These are phyloP conservation scores for Elysia crispata DNA, from an alignment of 2,888 invertebrate genomes.

Conservation along the genomic window DNA sequence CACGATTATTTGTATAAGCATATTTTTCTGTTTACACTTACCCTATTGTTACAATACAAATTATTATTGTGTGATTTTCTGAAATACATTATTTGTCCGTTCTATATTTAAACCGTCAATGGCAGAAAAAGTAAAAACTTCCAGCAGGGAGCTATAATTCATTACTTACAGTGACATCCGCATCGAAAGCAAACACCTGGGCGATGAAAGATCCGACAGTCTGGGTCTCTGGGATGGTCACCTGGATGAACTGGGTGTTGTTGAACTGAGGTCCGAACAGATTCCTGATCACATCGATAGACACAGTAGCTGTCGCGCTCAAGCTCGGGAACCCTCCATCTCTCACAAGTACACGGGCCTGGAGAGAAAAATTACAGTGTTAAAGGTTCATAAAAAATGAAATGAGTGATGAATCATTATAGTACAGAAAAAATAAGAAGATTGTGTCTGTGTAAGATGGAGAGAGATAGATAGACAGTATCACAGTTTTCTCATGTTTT, in stretches of 20 bases:
- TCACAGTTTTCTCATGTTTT: too few relatives aligned
- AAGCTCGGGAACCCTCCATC: conserved; percentile 69
- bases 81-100: too few relatives aligned
- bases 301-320: conserved; percentile 63
- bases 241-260: conserved; percentile 83
- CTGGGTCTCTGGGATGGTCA: conserved; percentile 62
- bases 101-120: too few relatives aligned
- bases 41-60: too few relatives aligned
- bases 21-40: too few relatives aligned
- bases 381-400: too few relatives aligned
- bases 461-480: too few relatives aligned
- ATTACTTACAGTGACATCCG: conserved; percentile 57
- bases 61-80: too few relatives aligned
- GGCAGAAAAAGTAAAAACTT: too few relatives aligned
- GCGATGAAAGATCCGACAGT: conserved; percentile 62
- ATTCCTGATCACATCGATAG: conserved; percentile 62
- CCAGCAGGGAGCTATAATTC: conserved; percentile 44
- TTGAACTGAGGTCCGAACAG: conserved; percentile 59
- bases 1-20: too few relatives aligned
- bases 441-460: too few relatives aligned
- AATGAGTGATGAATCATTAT: neutral
- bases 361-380: neutral
- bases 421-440: neutral
- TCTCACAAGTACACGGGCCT: conserved; percentile 61
- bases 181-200: conserved; percentile 61